Percentiles rank a stretch among this genome's conserved stretches.
phyloP scores from a whole-genome alignment of 2,113 vertebrate genomes.

The Xenotilapia longispinis region DNA sequence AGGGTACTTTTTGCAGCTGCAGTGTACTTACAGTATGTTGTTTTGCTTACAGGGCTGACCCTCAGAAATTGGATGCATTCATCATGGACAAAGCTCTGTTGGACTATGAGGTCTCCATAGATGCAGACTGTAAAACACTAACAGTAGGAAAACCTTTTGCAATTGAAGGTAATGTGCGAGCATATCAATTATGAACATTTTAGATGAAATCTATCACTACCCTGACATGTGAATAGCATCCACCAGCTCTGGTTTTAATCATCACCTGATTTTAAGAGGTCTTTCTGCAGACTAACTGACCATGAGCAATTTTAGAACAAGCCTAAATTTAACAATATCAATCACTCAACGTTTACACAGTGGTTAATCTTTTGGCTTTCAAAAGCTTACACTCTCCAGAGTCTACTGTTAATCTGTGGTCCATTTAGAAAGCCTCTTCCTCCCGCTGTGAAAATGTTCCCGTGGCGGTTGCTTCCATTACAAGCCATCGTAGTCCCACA shows the following conservation, averaged over 20 bases:
- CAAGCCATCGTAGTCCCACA: conserved; percentile 16
- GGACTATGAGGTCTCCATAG: conserved; percentile 97
- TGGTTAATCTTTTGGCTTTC: conserved; percentile 44
- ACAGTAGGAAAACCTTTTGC: conserved; percentile 98
- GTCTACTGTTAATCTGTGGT: conserved; percentile 39
- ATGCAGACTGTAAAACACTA: conserved; percentile 94
- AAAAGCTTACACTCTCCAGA: conserved; percentile 27
- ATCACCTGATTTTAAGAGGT: background rate
- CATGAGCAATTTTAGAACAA: background rate
- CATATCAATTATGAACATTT: background rate
- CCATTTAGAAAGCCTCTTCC: conserved; percentile 48
- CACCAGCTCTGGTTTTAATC: background rate
- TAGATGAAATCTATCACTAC: background rate
- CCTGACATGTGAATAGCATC: background rate
- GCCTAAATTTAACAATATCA: conserved; percentile 32
- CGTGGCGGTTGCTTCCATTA: conserved; percentile 43
- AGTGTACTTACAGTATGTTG: background rate
- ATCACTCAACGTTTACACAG: conserved; percentile 10
- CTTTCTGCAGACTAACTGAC: background rate
- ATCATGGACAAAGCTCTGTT: conserved; percentile 99
- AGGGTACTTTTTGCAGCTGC: background rate
- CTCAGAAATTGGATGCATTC: conserved; percentile 94
- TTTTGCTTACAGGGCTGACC: conserved; percentile 79
- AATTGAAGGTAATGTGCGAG: conserved; percentile 82
- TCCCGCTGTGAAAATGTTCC: conserved; percentile 37